Conservation (phyloP, 2,113 vertebrate genomes). For the Laterallus jamaicensis region DNA sequence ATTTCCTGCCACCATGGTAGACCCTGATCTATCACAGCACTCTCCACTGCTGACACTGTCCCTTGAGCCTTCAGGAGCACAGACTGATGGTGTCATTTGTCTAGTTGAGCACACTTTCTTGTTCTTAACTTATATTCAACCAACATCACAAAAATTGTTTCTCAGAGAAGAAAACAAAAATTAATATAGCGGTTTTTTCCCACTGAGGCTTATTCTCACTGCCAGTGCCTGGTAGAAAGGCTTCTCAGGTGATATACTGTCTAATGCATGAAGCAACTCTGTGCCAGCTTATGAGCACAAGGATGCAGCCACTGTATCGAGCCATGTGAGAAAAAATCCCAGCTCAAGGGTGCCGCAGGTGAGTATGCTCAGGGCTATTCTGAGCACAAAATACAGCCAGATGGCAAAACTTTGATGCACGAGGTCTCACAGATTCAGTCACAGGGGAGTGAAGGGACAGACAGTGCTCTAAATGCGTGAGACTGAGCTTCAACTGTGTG, state of each 20-base stretch:
- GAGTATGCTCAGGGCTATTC: neutral
- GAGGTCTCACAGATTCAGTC: neutral
- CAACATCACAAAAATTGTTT: neutral
- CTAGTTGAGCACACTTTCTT: neutral
- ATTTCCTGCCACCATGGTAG: neutral
- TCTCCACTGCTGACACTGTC: neutral
- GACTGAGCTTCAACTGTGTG: neutral
- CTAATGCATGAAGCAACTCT: neutral
- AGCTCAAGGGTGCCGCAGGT: neutral
- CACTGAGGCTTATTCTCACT: neutral
- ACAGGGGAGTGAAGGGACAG: neutral
- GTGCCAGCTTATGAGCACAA: neutral
- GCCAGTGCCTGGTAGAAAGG: neutral
- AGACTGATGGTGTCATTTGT: neutral
- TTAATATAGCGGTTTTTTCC: neutral
- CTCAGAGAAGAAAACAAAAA: neutral
- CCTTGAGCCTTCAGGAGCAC: neutral
- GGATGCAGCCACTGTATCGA: neutral
- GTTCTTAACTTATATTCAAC: neutral
- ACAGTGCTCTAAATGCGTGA: neutral
- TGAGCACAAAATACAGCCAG: fast-evolving
- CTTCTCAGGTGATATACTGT: neutral
- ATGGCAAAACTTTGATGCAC: neutral
- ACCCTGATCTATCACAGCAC: neutral
- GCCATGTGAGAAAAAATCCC: neutral